Evolutionary conservation across 1,140 invertebrate genomes (phyloP).

Genomic region (Apis mellifera): Amel_HAv3.1 CM009936.2:10093501-10094000

Average conservation of each 20-base stretch:
- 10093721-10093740: slow-evolving; percentile 88
- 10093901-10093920: slow-evolving; percentile 1
- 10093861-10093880: no score
- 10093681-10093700: slow-evolving; percentile 99
- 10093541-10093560: no score
- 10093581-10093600: slow-evolving; percentile 63
- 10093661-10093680: slow-evolving; percentile 99
- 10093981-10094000: slow-evolving; percentile 8
- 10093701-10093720: slow-evolving; percentile 98
- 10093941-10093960: slow-evolving; percentile 28
- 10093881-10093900: no score
- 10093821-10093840: not conserved
- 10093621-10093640: slow-evolving; percentile 99
- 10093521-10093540: no score
- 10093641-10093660: slow-evolving; percentile 99
- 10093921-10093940: not conserved
- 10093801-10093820: slow-evolving; percentile 41
- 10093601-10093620: slow-evolving; percentile 98
- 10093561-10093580: not conserved
- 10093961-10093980: slow-evolving; percentile 18
- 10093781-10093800: slow-evolving; percentile 47
- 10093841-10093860: not conserved
- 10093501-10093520: no score
- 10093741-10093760: slow-evolving; percentile 55
- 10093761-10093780: slow-evolving; percentile 49